Evolutionary conservation across 2,113 vertebrate species (phyloP).

Genomic region (Alces alces): DNA sequence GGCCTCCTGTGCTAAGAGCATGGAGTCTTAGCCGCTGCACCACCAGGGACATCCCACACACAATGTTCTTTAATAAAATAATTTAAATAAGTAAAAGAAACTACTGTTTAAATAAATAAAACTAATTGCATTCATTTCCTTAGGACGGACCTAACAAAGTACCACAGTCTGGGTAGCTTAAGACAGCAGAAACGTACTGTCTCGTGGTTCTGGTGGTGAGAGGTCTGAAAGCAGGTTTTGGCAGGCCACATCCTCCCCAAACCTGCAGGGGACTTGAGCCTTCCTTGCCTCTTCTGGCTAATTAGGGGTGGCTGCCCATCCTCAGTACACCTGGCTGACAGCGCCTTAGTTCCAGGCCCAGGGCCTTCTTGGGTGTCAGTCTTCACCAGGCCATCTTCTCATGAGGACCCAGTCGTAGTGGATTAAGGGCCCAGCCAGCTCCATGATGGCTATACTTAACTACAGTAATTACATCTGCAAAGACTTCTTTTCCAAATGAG

Average conservation of each 20-base stretch:
- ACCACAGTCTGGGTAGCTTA: not conserved
- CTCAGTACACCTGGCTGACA: not conserved
- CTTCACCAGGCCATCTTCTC: not conserved
- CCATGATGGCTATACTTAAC: not conserved
- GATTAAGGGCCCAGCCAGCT: not conserved
- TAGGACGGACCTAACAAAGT: not conserved
- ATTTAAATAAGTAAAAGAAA: not conserved
- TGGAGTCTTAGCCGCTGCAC: not conserved
- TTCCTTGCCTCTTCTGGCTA: not conserved
- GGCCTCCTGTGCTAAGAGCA: not conserved
- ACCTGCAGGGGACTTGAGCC: not conserved
- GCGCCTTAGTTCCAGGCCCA: accelerated
- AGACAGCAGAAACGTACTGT: not conserved
- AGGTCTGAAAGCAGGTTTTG: not conserved
- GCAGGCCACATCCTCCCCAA: not conserved
- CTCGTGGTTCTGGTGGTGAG: not conserved
- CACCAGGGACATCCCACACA: not conserved
- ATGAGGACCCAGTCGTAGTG: not conserved
- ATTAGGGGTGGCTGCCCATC: too few relatives aligned
- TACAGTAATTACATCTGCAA: not conserved
- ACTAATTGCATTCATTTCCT: not conserved
- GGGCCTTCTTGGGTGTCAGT: not conserved
- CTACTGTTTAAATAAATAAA: not conserved
- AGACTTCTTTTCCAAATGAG: not conserved
- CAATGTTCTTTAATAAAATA: not conserved